Conservation (phyloP, 2,113 vertebrate species). For the Megalops atlanticus region DNA sequence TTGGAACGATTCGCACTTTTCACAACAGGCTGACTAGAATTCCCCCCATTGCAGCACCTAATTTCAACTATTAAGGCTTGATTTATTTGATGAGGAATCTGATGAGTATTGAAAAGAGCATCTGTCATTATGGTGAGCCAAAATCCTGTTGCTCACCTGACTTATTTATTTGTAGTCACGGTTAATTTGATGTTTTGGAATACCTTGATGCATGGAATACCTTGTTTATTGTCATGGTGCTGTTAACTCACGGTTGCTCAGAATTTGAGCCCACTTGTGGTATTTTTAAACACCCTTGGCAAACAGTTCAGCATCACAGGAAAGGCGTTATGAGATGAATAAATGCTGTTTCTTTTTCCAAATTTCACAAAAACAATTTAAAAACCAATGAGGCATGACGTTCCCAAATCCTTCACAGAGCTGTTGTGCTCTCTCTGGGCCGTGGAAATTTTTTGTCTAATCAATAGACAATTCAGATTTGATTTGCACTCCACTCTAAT, state of each 20-base stretch:
- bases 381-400: slow-evolving; percentile 20
- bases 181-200: background rate
- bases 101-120: background rate
- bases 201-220: background rate
- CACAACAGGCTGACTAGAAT: background rate
- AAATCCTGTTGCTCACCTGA: background rate
- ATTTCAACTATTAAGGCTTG: no score
- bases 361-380: slow-evolving; percentile 6
- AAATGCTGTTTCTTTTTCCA: background rate
- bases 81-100: background rate
- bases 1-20: background rate
- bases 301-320: background rate
- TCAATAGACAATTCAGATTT: slow-evolving; percentile 16
- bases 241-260: background rate
- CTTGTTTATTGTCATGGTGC: background rate
- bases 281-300: background rate
- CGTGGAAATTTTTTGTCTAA: slow-evolving; percentile 5
- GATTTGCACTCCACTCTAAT: slow-evolving; percentile 29
- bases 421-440: background rate
- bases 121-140: background rate
- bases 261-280: background rate
- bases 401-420: background rate
- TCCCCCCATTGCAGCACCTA: no score
- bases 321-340: background rate
- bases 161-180: background rate